Evolutionary conservation across 2,888 invertebrate species (phyloP), one percentile per base, ranked within the genome.

Genomic region (Nemoura dubitans): DNA sequence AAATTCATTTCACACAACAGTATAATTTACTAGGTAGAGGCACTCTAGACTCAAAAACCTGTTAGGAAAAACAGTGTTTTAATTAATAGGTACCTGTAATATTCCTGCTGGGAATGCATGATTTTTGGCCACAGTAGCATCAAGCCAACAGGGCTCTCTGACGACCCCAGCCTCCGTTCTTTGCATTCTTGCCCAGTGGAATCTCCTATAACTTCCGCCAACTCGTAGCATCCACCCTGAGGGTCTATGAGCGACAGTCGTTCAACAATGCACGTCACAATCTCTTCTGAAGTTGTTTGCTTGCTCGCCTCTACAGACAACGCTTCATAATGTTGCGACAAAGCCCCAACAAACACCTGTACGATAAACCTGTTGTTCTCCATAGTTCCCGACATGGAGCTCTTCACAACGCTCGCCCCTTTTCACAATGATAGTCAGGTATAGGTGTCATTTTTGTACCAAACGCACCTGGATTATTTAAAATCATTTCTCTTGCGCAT

Each of bases 261-360:
- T 90, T 97, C 96, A 88, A 96, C 96, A 89, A 98, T 97, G 91
- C 97, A 97, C 89, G 95, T 95, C 87, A 98, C 97, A 90, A 98
- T 97, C 92, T 98, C 98, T 90, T 97, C 97, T 0, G 97, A 96
- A 89, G 97, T 97, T 87, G 97, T 97, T 91, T 97, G 96, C 91
- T 97, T 98, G 89, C 97, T 97, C 87, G 97, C 97, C 92, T 98
- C 97, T 89, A 98, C 96, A 86, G 96, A 96, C 88, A 98, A 93
- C 88, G 97, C 97, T 92, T 98, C 97, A 93, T 97, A 97, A 92
- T 97, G 96, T 90, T 95, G 95, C 90, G 97, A 97, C 90, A 97
- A 93, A 89, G 96, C 96, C 90, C 97, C 97, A 91, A 97, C 97
- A 93, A 96, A 97, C 92, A 97, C 97, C 94, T 97, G 94, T 89